Conservation (phyloP, 2,888 invertebrate species). For the Callyntrura guangdongensis region DNA sequence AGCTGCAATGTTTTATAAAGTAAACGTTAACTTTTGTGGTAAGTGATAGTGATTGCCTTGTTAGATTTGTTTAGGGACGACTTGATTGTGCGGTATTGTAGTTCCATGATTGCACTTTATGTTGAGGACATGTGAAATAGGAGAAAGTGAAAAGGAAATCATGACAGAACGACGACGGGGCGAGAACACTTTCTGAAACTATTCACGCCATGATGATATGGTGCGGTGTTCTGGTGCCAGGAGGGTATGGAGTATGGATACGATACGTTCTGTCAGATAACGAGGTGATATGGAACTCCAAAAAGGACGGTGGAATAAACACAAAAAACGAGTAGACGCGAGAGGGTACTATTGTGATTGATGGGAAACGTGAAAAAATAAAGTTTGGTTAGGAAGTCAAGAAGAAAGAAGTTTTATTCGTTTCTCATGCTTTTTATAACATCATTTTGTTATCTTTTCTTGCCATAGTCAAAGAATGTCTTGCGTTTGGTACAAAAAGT, state of each 20-base stretch:
- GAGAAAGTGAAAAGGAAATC: slow-evolving; percentile 23
- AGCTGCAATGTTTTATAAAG: not conserved
- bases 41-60: no score
- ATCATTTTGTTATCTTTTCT: not conserved
- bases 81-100: not conserved
- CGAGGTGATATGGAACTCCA: slow-evolving; percentile 50
- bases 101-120: not conserved
- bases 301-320: slow-evolving; percentile 42
- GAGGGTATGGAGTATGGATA: slow-evolving; percentile 16
- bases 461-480: not conserved
- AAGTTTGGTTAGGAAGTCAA: slow-evolving; percentile 6
- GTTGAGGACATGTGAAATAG: not conserved
- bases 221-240: not conserved
- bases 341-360: slow-evolving; percentile 59
- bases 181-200: not conserved
- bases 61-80: no score
- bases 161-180: not conserved
- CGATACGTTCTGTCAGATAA: slow-evolving; percentile 63
- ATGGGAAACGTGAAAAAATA: slow-evolving; percentile 37
- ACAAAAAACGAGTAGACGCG: not conserved
- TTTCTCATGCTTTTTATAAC: not conserved
- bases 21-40: no score
- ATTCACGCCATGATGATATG: not conserved
- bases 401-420: not conserved
- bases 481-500: not conserved